Percentiles rank a stretch among this genome's conserved stretches.
Evolutionary conservation across 1,140 invertebrate genomes (phyloP).

Genomic region (Sinella curviseta): DNA sequence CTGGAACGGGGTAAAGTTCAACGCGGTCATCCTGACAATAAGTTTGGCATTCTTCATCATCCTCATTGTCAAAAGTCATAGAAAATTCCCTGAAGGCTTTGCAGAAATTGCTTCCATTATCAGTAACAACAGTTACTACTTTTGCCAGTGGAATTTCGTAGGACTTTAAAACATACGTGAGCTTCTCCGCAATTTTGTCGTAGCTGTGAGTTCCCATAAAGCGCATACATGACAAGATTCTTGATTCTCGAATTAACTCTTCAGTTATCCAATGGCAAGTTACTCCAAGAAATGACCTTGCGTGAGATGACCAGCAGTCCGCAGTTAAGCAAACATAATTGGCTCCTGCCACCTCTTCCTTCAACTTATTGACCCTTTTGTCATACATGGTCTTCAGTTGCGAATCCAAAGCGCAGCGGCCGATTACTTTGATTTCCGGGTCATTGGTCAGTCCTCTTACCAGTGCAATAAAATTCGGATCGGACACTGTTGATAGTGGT

Average conservation of each 20-base stretch:
- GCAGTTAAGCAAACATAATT: too few relatives aligned
- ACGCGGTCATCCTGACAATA: too few relatives aligned
- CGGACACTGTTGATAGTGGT: background rate
- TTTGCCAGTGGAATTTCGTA: background rate
- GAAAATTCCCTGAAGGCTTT: background rate
- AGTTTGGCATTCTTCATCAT: too few relatives aligned
- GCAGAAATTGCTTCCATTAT: background rate
- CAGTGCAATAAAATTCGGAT: background rate
- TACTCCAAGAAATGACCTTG: background rate
- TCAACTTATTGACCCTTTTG: background rate
- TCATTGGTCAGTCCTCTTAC: background rate
- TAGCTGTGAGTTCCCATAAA: background rate
- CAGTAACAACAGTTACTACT: background rate
- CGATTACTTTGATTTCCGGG: background rate
- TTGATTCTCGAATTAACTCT: background rate
- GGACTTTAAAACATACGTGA: background rate
- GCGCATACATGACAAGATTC: background rate
- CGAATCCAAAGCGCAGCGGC: background rate
- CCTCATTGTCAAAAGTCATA: background rate
- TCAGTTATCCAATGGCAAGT: background rate
- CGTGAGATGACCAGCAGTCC: background rate
- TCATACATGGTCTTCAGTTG: background rate
- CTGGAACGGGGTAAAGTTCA: background rate
- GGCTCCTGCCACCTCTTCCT: background rate
- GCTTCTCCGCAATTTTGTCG: background rate